These are phyloP conservation scores for Oeneis ivallda DNA, from an alignment of 2,888 invertebrate genomes.

Conservation along the genomic window DNA sequence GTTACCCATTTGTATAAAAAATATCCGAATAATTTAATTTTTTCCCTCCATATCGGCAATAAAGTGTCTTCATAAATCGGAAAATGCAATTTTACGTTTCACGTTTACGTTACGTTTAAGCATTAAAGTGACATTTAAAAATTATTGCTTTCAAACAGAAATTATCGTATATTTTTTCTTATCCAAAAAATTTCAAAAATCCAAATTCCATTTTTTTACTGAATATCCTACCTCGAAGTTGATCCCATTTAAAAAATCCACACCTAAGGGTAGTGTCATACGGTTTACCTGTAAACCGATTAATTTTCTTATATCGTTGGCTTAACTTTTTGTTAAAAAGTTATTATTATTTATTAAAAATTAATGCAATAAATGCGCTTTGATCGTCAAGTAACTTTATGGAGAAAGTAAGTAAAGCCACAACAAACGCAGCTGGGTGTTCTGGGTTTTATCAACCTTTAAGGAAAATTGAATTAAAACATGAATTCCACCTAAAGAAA, in stretches of 20 bases:
- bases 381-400: too few species aligned
- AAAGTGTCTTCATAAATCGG: constrained; percentile 5
- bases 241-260: too few species aligned
- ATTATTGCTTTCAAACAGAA: constrained; percentile 1
- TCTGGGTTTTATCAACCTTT: not conserved
- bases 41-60: constrained; percentile 2
- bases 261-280: too few species aligned
- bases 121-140: not conserved
- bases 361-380: too few species aligned
- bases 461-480: not conserved
- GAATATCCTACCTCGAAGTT: too few species aligned
- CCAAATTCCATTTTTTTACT: too few species aligned
- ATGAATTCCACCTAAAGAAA: not conserved
- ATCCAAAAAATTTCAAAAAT: not conserved
- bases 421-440: not conserved
- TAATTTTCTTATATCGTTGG: too few species aligned
- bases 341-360: too few species aligned
- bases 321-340: too few species aligned
- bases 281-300: too few species aligned
- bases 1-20: constrained; percentile 7
- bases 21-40: constrained; percentile 1
- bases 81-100: constrained; percentile 6
- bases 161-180: not conserved
- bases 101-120: not conserved
- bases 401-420: too few species aligned